A percentile compares a stretch with the other conserved stretches of the same genome.
Evolutionary conservation across 2,888 invertebrate genomes (phyloP).

Genomic region (Diadromus collaris): DNA sequence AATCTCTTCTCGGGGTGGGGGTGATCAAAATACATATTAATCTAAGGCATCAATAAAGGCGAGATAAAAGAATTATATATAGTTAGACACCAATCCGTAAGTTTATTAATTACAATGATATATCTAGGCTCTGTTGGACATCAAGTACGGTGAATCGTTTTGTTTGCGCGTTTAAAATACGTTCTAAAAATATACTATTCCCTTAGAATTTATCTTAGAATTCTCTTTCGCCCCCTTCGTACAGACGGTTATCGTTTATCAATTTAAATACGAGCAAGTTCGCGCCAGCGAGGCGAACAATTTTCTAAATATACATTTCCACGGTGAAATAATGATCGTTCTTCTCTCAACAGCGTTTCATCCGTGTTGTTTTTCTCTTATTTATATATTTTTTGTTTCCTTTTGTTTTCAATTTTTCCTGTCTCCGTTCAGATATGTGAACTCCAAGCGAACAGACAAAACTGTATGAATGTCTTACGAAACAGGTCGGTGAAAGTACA

Average conservation of each 20-base stretch:
- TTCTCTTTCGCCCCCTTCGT: conserved; percentile 49
- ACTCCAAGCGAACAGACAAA: conserved; percentile 17
- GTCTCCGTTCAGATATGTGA: conserved; percentile 26
- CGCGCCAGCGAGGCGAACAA: conserved; percentile 10
- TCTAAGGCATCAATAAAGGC: not conserved
- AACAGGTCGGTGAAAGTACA: not conserved
- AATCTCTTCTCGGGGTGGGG: not conserved
- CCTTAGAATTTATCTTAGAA: conserved; percentile 62
- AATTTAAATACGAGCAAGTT: conserved; percentile 21
- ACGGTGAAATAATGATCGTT: not conserved
- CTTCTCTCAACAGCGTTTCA: conserved; percentile 31
- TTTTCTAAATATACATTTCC: conserved; percentile 18
- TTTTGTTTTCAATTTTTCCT: conserved; percentile 12
- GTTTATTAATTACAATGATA: conserved; percentile 74
- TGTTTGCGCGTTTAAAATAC: conserved; percentile 72
- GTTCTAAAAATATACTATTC: conserved; percentile 78
- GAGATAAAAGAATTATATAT: conserved; percentile 16
- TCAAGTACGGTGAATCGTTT: conserved; percentile 64
- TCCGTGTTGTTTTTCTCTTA: conserved; percentile 13
- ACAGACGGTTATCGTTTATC: conserved; percentile 27
- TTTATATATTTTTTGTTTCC: conserved; percentile 3
- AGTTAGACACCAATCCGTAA: conserved; percentile 58
- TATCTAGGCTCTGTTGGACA: conserved; percentile 72
- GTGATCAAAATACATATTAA: not conserved
- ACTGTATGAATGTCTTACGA: conserved; percentile 17